Evolutionary conservation across 2,113 vertebrate species (phyloP), one percentile per base, ranked within the genome.

Genomic region (Polypterus bichir): DNA sequence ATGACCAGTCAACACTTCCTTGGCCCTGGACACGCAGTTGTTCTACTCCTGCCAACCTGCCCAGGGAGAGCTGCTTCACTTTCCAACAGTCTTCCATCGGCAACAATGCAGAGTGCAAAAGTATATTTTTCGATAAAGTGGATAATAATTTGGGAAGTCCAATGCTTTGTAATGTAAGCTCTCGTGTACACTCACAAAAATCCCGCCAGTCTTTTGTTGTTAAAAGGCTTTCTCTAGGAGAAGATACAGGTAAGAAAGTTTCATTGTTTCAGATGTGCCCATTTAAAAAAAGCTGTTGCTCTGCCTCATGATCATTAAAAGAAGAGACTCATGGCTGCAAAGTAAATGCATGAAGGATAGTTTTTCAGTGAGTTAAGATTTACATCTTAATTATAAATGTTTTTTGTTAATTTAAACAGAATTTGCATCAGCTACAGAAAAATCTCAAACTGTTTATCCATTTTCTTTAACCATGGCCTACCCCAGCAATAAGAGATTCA

Each of bases 161-260:
- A 11, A 45, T 75, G 2, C 76, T 81, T 47, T 84, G 78, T 69
- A 79, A 83, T 47, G 64, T 86, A 0, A 78, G 73, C 73, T 82
- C 83, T 61, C 78, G 77, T 5, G 2, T 10, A 3, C 65, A 78
- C 3, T 66, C 71, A 0, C 77, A 79, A 4, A 68, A 7, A 9
- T 11, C 61, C 44, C 79, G 76, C 66, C 78, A 69, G 0, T 72
- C 86, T 49, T 77, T 84, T 45, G 72, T 86, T 53, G 76, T 81
- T 8, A 91, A 85, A 70, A 80, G 68, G 1, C 70, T 84, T 9
- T 76, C 85, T 6, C 62, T 76, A 52, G 81, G 71, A 64, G 88
- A 88, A 46, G 79, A 76, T 77, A 86, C 80, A 78, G 74, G 57
- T 74, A 0, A 46, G 9, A 4, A 59, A 9, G 7, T 49, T 9